Conservation (phyloP, 2,888 invertebrate genomes). For the Nephrotoma guestfalica region DNA sequence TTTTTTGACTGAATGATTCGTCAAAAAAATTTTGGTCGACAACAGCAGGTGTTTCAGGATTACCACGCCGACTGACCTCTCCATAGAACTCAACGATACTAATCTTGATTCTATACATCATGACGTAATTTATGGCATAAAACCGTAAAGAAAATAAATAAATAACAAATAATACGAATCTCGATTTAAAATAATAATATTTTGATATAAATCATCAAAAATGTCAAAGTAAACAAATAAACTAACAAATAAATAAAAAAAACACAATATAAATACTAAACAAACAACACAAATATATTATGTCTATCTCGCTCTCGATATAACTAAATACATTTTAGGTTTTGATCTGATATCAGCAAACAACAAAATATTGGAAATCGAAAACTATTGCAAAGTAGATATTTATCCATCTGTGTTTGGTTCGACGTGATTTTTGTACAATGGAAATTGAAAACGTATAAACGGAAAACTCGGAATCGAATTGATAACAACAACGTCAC, state of each 20-base stretch:
- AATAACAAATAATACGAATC: neutral
- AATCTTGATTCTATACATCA: neutral
- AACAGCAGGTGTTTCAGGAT: too few relatives aligned
- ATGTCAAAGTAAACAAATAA: neutral
- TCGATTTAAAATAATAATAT: neutral
- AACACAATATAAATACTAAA: neutral
- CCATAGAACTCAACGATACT: neutral
- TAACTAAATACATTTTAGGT: neutral
- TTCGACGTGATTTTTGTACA: neutral
- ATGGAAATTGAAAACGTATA: neutral
- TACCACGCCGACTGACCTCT: too few relatives aligned
- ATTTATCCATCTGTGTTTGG: neutral
- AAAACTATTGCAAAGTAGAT: neutral
- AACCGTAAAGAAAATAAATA: neutral
- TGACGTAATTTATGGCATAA: neutral
- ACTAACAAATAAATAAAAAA: neutral
- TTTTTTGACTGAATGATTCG: too few relatives aligned
- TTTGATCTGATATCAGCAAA: neutral
- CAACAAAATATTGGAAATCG: neutral
- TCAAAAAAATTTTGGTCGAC: too few relatives aligned
- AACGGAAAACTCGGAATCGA: neutral
- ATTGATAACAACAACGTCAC: neutral
- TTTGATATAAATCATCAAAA: neutral
- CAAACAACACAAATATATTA: neutral
- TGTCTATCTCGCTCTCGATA: neutral